Conservation (phyloP, 2,113 vertebrate species). For the Amphiprion ocellaris region DNA sequence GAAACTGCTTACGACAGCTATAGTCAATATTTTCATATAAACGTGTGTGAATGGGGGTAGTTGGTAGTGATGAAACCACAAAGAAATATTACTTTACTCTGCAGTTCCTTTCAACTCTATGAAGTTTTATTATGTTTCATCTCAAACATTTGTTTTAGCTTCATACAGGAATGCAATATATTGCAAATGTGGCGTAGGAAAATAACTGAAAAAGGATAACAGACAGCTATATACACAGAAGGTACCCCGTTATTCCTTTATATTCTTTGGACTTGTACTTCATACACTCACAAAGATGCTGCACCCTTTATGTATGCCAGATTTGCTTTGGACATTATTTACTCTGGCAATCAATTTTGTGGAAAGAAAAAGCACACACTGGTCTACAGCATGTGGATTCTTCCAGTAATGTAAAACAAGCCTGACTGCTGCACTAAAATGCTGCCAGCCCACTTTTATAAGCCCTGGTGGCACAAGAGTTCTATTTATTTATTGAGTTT, state of each 20-base stretch:
- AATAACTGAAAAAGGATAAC: no score
- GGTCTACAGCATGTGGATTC: no score
- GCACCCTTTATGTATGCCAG: no score
- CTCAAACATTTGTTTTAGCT: neutral
- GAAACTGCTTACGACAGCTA: neutral
- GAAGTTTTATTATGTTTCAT: neutral
- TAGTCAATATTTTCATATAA: constrained; percentile 10
- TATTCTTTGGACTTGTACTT: neutral
- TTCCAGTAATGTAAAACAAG: neutral
- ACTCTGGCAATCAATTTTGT: neutral
- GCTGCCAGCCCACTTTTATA: no score
- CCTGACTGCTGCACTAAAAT: neutral
- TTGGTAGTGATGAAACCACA: neutral
- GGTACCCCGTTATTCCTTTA: neutral
- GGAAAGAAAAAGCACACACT: no score
- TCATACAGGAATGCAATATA: neutral
- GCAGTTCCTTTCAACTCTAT: neutral
- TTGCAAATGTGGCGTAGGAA: neutral
- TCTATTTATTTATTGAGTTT: no score
- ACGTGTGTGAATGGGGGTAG: constrained; percentile 1
- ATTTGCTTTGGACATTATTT: neutral
- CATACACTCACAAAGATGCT: no score
- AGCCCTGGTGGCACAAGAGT: no score
- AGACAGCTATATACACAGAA: neutral
- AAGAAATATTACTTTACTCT: neutral